phyloP scores from a whole-genome alignment of 2,113 vertebrate species.

The Thomomys bottae region DNA sequence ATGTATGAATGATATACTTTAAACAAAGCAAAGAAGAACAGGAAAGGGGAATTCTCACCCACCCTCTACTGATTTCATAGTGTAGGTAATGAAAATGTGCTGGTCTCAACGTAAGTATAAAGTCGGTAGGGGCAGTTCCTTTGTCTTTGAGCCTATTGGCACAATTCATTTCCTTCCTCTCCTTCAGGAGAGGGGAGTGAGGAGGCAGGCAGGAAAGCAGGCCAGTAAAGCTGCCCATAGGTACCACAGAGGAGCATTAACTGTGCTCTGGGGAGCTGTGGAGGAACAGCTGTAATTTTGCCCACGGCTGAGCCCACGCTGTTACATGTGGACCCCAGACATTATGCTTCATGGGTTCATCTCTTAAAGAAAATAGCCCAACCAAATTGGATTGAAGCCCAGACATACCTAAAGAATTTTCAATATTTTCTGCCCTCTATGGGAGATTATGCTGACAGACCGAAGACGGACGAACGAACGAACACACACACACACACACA shows the following conservation, averaged over 20 bases:
- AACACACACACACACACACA: too few relatives aligned
- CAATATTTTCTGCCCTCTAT: conserved; percentile 33
- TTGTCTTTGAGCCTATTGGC: background rate
- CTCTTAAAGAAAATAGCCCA: background rate
- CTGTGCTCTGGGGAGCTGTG: background rate
- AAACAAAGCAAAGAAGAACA: background rate
- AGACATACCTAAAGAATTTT: background rate
- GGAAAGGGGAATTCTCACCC: background rate
- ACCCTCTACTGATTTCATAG: background rate
- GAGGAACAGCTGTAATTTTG: background rate
- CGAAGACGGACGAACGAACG: conserved; percentile 26
- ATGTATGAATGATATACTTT: background rate
- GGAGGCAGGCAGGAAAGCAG: background rate
- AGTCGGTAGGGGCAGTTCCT: background rate
- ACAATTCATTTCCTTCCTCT: background rate
- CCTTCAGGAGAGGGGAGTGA: background rate
- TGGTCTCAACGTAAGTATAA: background rate
- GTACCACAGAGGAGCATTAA: background rate
- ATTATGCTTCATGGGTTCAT: background rate
- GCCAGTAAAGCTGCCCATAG: background rate
- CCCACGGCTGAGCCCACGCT: background rate
- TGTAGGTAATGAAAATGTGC: background rate
- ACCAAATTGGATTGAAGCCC: background rate
- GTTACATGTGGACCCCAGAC: background rate
- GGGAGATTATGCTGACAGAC: conserved; percentile 63